Percentiles rank a stretch among this genome's conserved stretches.
phyloP scores from a whole-genome alignment of 2,113 vertebrate species.

The Cyprinodon brontotheroides region DNA sequence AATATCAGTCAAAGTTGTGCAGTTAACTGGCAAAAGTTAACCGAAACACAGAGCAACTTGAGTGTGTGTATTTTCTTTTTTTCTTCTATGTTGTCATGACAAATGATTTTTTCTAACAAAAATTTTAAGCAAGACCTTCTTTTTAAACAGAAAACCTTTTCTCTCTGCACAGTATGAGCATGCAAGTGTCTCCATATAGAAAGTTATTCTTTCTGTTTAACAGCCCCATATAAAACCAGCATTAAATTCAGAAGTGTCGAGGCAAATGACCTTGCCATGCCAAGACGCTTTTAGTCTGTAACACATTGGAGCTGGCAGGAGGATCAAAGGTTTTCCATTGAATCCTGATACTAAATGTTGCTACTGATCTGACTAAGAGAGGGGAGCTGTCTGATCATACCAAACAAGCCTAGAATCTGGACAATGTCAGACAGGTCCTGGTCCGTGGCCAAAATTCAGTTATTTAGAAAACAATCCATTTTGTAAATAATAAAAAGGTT shows the following conservation, averaged over 20 bases:
- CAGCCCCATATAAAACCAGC: constrained; percentile 14
- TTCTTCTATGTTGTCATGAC: neutral
- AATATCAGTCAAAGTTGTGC: neutral
- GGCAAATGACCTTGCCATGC: constrained; percentile 48
- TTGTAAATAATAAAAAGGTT: too few relatives aligned
- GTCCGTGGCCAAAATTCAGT: constrained; percentile 16
- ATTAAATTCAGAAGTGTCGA: constrained; percentile 37
- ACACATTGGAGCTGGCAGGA: constrained; percentile 61
- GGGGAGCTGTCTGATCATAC: constrained; percentile 55
- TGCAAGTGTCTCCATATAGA: constrained; percentile 11
- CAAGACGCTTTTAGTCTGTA: constrained; percentile 41
- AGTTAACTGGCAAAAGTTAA: neutral
- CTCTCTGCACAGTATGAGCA: neutral
- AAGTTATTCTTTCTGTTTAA: constrained; percentile 12
- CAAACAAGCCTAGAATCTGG: constrained; percentile 44
- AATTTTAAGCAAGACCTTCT: neutral
- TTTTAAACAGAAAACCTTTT: neutral
- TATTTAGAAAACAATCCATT: too few relatives aligned
- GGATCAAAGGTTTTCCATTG: constrained; percentile 73
- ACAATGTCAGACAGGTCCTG: constrained; percentile 35
- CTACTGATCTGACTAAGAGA: constrained; percentile 66
- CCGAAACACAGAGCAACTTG: neutral
- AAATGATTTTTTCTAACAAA: neutral
- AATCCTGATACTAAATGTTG: constrained; percentile 75
- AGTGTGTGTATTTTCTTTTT: neutral